Evolutionary conservation across 35 echinoderm and acorn worm species (phyloP).

Genomic region (Diadema setosum): DNA sequence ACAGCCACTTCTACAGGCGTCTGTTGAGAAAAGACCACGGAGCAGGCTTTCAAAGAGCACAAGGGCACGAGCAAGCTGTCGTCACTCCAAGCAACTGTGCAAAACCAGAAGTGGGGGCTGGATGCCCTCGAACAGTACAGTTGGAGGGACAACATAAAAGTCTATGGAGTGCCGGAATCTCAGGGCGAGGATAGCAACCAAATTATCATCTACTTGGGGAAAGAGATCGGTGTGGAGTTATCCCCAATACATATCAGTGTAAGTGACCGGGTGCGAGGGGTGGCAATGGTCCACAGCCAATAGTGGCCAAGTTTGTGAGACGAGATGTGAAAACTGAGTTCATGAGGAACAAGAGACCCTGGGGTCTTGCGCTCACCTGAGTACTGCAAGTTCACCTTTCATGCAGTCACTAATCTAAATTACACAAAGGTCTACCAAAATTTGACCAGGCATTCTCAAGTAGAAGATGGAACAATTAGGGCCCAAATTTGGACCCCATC

Average conservation of each 20-base stretch:
- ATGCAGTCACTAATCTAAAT: too few species aligned
- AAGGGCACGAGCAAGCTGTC: background rate
- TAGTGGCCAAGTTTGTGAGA: background rate
- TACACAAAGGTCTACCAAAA: too few species aligned
- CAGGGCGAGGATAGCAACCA: background rate
- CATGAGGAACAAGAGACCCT: background rate
- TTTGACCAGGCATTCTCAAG: too few species aligned
- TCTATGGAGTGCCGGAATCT: background rate
- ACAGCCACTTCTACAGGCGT: background rate
- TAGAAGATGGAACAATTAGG: too few species aligned
- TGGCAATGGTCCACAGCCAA: background rate
- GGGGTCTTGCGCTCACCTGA: too few species aligned
- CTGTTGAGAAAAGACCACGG: background rate
- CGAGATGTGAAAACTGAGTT: background rate
- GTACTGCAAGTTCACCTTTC: too few species aligned
- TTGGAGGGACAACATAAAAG: background rate
- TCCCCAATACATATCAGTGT: background rate
- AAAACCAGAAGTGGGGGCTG: background rate
- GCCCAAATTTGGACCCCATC: too few species aligned
- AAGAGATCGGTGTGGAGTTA: background rate
- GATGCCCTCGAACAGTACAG: background rate
- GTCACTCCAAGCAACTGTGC: background rate
- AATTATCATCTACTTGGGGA: background rate
- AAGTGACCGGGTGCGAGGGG: background rate
- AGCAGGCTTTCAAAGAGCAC: background rate